These are phyloP conservation scores for Aphelinus certus DNA, from an alignment of 1,140 invertebrate genomes.

Conservation along the genomic window DNA sequence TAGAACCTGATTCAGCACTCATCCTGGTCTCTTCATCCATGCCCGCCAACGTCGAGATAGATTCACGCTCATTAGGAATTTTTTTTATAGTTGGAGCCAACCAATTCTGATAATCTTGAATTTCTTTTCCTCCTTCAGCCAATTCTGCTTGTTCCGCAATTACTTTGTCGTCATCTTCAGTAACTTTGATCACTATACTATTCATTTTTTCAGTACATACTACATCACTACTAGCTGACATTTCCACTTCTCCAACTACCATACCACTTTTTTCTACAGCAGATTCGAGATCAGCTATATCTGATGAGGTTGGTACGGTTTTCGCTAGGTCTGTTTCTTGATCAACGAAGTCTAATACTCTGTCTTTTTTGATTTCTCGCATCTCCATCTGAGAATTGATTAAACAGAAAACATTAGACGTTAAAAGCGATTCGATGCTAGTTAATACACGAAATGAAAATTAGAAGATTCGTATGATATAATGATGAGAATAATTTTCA, in stretches of 20 bases:
- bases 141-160: slow-evolving; percentile 10
- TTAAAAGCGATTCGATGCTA: no score
- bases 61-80: slow-evolving; percentile 44
- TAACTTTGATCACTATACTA: not conserved
- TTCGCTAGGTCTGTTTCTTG: no score
- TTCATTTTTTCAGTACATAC: no score
- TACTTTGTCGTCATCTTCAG: slow-evolving; percentile 2
- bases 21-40: slow-evolving; percentile 89
- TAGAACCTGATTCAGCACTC: slow-evolving; percentile 76
- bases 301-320: no score
- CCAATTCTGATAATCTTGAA: slow-evolving; percentile 56
- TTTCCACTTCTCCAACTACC: not conserved
- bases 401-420: no score
- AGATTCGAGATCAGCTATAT: no score
- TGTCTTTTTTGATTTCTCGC: no score
- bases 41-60: slow-evolving; percentile 66
- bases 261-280: not conserved
- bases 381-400: no score
- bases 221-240: not conserved
- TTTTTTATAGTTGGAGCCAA: slow-evolving; percentile 58
- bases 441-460: no score
- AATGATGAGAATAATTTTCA: no score
- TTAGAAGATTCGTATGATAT: no score
- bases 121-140: slow-evolving; percentile 34
- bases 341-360: no score